Base-by-base conservation (phyloP, 2,888 invertebrate genomes). In the Limenitis arthemis region DNA sequence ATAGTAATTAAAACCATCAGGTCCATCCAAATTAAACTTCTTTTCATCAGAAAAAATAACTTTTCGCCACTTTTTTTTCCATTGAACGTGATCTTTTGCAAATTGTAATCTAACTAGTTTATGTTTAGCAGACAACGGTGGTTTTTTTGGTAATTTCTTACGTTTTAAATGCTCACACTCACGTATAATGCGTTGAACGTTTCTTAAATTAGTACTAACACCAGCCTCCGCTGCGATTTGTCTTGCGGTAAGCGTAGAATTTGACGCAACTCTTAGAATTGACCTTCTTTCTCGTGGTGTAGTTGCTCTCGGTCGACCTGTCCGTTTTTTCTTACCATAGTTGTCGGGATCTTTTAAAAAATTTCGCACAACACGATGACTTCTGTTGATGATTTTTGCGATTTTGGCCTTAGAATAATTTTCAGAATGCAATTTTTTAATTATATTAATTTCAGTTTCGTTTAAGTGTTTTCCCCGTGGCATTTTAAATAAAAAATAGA, bases 11-110 rank as follows among this genome's bases (percentile, higher is more conserved):
- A n/a, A n/a, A n/a, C 28, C 20, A 39, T 39, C 49, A 49, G 53
- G 49, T 46, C 32, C 43, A 33, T 31, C 43, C 12, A 30, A 38
- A 46, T 11, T 46, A n/a, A 46, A 29, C 37, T 38, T 46, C 8
- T 44, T 33, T 44, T 44, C 34, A 9, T 34, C 44, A 8, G 39
- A 8, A 11, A 12, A 12, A 39, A 12, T 39, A 39, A 39, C 39
- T 28, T 20, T 20, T 39, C 12, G 6, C 28, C 39, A 39, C 12
- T 39, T 39, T 2, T 39, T 39, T 11, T 39, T 20, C 39, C 39
- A 39, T 39, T 39, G 39, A 39, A 39, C 39, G 8, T 39, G 20
- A 39, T 39, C 28, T 39, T 39, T 39, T 11, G 28, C 12, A 39
- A 40, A 40, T 7, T 20, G 12, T 12, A 40, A 40, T 40, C 40